Evolutionary conservation across 2,888 invertebrate species (phyloP).

Genomic region (Sceliomorpha sp.): DNA sequence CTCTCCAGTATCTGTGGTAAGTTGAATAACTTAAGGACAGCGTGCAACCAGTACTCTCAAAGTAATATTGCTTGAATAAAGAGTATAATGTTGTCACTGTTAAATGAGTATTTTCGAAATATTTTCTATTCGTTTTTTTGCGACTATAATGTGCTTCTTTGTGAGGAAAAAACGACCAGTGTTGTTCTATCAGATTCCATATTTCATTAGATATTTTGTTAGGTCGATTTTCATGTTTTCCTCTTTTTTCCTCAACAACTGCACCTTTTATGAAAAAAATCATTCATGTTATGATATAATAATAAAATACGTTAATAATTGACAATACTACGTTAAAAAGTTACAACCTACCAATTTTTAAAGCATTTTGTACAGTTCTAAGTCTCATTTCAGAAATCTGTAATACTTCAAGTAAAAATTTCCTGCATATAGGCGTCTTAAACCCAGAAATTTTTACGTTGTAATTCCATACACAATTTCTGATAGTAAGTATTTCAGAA

Average conservation of each 20-base stretch:
- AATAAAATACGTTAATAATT: slow-evolving; percentile 6
- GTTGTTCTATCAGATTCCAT: slow-evolving; percentile 29
- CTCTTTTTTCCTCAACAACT: slow-evolving; percentile 20
- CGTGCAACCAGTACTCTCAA: slow-evolving; percentile 13
- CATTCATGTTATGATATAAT: neutral
- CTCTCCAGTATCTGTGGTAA: slow-evolving; percentile 18
- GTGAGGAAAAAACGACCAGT: slow-evolving; percentile 37
- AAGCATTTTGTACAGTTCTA: no score
- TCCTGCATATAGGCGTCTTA: no score
- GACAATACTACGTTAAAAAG: no score
- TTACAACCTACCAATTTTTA: no score
- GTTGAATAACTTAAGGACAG: slow-evolving; percentile 21
- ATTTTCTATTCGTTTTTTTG: slow-evolving; percentile 40
- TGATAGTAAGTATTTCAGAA: no score
- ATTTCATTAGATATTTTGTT: slow-evolving; percentile 30
- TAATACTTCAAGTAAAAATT: no score
- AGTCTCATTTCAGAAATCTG: no score
- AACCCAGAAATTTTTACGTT: no score
- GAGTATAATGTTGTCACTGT: slow-evolving; percentile 19
- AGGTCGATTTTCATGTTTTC: slow-evolving; percentile 30
- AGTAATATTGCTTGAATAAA: slow-evolving; percentile 25
- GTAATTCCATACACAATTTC: no score
- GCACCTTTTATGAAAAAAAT: slow-evolving; percentile 19
- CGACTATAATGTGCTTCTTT: slow-evolving; percentile 36
- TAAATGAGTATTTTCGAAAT: slow-evolving; percentile 26